Conservation (phyloP, 2,888 invertebrate genomes). For the Galerucella calmariensis region DNA sequence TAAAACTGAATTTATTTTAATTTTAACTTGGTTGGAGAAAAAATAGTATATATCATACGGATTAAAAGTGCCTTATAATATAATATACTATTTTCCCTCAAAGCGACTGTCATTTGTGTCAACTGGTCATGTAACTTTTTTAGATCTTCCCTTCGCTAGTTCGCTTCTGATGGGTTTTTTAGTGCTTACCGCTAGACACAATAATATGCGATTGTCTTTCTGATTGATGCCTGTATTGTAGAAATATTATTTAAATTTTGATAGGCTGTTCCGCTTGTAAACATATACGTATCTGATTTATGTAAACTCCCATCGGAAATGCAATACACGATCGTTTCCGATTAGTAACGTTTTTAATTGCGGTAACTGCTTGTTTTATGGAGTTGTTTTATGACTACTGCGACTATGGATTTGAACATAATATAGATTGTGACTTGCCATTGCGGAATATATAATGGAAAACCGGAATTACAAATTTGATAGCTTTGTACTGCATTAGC, state of each 20-base stretch:
- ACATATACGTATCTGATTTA: conserved; percentile 10
- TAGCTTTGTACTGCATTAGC: not conserved
- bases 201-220: no score
- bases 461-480: not conserved
- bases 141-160: no score
- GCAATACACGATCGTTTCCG: conserved; percentile 24
- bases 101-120: no score
- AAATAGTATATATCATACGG: no score
- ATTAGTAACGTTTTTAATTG: conserved; percentile 28
- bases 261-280: not conserved
- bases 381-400: conserved; percentile 13
- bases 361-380: conserved; percentile 13
- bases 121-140: no score
- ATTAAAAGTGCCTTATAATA: no score
- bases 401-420: not conserved
- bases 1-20: no score
- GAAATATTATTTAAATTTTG: not conserved
- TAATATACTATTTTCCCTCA: no score
- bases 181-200: no score
- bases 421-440: not conserved
- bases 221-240: not conserved
- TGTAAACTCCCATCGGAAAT: conserved; percentile 6
- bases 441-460: not conserved
- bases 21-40: no score
- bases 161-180: no score